Evolutionary conservation across 2,888 invertebrate species (phyloP).

Genomic region (Hedychridium roseum): DNA sequence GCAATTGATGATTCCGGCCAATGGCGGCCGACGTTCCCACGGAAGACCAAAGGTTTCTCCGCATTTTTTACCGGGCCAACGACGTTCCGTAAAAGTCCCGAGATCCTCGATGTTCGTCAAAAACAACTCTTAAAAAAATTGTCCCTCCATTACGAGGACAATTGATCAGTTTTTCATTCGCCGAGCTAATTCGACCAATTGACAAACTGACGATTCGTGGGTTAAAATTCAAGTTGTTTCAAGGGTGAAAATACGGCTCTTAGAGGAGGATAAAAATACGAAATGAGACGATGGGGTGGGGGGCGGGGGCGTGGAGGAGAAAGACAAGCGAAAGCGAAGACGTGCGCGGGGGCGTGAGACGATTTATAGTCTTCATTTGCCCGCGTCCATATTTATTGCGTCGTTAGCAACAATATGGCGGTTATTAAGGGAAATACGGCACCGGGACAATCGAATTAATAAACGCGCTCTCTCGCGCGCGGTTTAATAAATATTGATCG

Average conservation of each 20-base stretch:
- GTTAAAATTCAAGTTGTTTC: no score
- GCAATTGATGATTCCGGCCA: constrained; percentile 60
- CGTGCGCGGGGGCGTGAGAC: constrained; percentile 55
- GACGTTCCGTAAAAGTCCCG: no score
- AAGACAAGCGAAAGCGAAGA: constrained; percentile 37
- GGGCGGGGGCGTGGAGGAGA: constrained; percentile 1
- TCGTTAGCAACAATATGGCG: constrained; percentile 61
- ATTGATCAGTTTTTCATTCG: background rate
- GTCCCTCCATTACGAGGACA: background rate
- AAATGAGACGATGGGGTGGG: constrained; percentile 8
- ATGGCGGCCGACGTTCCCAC: constrained; percentile 44
- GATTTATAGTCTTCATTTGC: constrained; percentile 62
- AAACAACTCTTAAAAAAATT: no score
- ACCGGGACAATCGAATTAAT: constrained; percentile 52
- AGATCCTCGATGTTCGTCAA: no score
- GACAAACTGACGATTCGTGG: no score
- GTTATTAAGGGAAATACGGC: constrained; percentile 57
- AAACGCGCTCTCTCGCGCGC: constrained; percentile 24
- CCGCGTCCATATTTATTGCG: constrained; percentile 59
- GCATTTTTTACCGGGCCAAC: constrained; percentile 18
- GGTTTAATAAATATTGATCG: constrained; percentile 62
- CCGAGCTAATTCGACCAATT: no score
- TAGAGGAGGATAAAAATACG: background rate
- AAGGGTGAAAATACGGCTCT: no score
- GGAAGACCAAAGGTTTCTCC: constrained; percentile 33